Base-by-base conservation (phyloP, 2,113 vertebrate genomes). In the Platanista minor region DNA sequence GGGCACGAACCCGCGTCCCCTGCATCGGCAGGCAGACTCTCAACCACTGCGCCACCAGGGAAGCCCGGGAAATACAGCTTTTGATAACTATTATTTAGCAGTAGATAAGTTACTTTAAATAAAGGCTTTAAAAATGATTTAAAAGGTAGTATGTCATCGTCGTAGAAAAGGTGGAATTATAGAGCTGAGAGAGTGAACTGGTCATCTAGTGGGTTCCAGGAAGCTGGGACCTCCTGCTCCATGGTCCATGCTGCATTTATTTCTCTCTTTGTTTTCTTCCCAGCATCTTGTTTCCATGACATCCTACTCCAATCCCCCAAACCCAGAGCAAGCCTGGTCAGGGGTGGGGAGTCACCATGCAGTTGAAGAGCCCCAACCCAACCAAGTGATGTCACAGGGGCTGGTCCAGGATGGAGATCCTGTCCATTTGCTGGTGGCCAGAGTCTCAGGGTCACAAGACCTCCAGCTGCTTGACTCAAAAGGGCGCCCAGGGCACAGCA, bases 221-320 rank as follows among this genome's bases (percentile, higher is more conserved):
- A 27, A 85, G 39, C 80, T 8, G 25, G 15, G 5, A 2, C 33
- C 52, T 64, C 31, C 18, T 12, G 6, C 4, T 2, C 33, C 6
- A 7, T 1, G 4, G 11, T 11, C 21, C 2, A 0, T 0, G 6
- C 1, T 11, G 27, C 7, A 10, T n/a, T 36, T 36, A 41, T 1
- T 12, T 62, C 41, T 75, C 29, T 67, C n/a, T 62, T 41, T 64
- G 10, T 69, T 82, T 92, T 52, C 59, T 87, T 57, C 43, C 33
- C 18, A 29, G 91, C 2, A 8, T 39, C 87, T 25, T 31, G 36
- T 86, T 90, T 85, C 61, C 43, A 21, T 1, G 29, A 39, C 31
- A 6, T 7, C 72, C 59, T 69, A 27, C 12, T 36, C 71, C 36
- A 59, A 18, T 46, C 61, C 46, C 12, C n/a, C 0, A 75, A 64